phyloP scores from a whole-genome alignment of 2,113 vertebrate genomes.

The Conger conger region DNA sequence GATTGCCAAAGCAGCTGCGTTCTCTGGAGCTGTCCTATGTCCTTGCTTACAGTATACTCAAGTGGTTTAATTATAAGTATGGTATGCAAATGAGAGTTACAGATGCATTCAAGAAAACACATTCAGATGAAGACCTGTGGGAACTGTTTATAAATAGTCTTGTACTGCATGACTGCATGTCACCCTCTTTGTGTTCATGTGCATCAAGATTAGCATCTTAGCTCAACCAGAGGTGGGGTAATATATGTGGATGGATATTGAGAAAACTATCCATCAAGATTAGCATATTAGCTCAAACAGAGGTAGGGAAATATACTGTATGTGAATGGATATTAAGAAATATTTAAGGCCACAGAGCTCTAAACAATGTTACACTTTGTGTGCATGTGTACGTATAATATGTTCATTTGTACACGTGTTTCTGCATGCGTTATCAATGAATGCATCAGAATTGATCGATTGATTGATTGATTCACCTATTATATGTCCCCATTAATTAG shows the following conservation, averaged over 20 bases:
- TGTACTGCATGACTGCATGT: background rate
- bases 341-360: background rate
- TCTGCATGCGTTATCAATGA: background rate
- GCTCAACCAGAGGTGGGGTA: background rate
- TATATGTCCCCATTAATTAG: background rate
- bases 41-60: constrained; percentile 35
- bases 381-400: background rate
- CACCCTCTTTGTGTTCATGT: background rate
- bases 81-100: constrained; percentile 43
- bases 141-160: constrained; percentile 2
- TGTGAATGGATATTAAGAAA: background rate
- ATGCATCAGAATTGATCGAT: background rate
- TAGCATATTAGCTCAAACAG: background rate
- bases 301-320: background rate
- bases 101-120: constrained; percentile 28
- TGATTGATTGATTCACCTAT: background rate
- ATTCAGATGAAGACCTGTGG: constrained; percentile 20
- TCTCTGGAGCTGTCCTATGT: constrained; percentile 29
- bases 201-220: background rate
- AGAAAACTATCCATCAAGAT: background rate
- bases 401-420: background rate
- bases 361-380: background rate
- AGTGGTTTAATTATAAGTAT: constrained; percentile 53
- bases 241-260: background rate
- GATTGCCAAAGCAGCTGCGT: constrained; percentile 28